Base-by-base conservation (phyloP, 2,797 vertebrate species). In the Amblyraja radiata region DNA sequence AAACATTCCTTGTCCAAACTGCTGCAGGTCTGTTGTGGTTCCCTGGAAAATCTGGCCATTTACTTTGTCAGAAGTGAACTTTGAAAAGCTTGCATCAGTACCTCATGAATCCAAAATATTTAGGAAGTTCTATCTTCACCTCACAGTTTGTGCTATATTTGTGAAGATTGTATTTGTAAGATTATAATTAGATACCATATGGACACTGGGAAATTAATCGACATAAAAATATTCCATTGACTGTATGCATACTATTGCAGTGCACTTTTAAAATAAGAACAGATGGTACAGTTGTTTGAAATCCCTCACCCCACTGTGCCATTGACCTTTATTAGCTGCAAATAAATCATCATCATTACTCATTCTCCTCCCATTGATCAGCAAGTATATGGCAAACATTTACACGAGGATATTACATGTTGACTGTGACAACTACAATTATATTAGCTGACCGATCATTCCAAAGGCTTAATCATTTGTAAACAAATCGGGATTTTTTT, bases 1-100 rank as follows among this genome's bases (percentile, higher is more conserved):
- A 95, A 93, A 71, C 94, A 94, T 93, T 96, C 96, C 21, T 94
- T 94, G 93, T 97, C 95, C 93, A 95, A 95, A 94, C 95, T 94
- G 79, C 90, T 1, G 1, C 94, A 93, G 0, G 25, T 93, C 6
- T 96, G 96, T 94, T 96, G 95, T 93, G 96, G 94, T 94, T 83
- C 94, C 25, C 14, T 84, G 58, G 16, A 84, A 58, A 25, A 28
- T 28, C 6, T 8, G 23, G 54, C 81, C 81, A 61, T 28, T 58
- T 58, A 61, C 0, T 61, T 28, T 1, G n/a, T 8, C 81, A 61
- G 28, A 6, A 28, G 13, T 58, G 25, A 84, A 61, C 25, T 61
- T 80, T 84, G 11, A 61, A 28, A 23, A 61, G n/a, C 10, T 6
- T 73, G 1, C 25, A 5, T 61, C 25, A 23, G 79, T 28, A 61